Conservation (phyloP, 2,113 vertebrate species). For the Agapornis roseicollis region DNA sequence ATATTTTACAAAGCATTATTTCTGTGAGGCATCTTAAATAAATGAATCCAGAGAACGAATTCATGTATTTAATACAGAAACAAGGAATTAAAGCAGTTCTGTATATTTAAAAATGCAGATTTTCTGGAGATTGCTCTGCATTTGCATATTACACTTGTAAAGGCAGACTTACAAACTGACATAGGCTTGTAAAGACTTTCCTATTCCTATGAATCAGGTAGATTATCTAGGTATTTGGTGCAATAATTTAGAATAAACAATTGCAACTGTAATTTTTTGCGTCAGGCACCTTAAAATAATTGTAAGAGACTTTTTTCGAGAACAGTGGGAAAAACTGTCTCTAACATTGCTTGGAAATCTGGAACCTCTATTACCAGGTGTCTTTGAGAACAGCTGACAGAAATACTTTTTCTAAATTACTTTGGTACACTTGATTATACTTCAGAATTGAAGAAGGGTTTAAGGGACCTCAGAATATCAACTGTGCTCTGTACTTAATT, state of each 20-base stretch:
- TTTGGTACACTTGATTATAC: background rate
- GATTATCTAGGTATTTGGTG: background rate
- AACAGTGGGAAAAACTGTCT: background rate
- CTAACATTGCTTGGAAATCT: background rate
- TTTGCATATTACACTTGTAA: background rate
- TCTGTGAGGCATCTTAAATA: background rate
- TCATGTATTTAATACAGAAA: background rate
- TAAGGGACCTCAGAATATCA: background rate
- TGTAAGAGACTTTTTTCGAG: background rate
- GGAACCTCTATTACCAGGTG: background rate
- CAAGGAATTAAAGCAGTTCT: background rate
- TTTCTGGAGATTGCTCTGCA: background rate
- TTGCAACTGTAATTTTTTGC: background rate
- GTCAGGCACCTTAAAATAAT: background rate
- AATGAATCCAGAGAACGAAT: background rate
- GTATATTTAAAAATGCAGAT: background rate
- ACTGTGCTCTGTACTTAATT: background rate
- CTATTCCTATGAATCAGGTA: background rate
- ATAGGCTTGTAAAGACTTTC: background rate
- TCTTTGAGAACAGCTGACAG: background rate
- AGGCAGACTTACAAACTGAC: background rate
- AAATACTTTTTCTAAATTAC: background rate
- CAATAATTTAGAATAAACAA: background rate
- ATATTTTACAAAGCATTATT: background rate
- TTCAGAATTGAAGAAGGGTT: background rate